These are phyloP conservation scores for Alouatta palliata DNA, from an alignment of 2,113 vertebrate genomes.

Conservation along the genomic window DNA sequence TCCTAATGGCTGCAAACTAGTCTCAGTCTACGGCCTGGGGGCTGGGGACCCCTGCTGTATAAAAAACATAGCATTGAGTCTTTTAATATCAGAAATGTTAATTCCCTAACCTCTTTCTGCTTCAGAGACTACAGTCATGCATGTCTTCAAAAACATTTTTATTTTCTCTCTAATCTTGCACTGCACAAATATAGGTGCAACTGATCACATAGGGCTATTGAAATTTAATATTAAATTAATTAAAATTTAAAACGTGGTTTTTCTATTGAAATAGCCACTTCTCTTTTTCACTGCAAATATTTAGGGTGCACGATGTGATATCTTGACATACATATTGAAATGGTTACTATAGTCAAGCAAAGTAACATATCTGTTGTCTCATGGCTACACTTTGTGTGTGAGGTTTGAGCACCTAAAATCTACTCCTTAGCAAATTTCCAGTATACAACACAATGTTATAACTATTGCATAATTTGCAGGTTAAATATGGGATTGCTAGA, in stretches of 20 bases:
- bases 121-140: not conserved
- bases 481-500: not conserved
- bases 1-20: no score
- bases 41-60: no score
- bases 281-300: not conserved
- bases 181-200: rapidly evolving
- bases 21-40: no score
- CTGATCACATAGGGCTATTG: not conserved
- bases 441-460: no score
- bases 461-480: not conserved
- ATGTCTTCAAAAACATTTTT: not conserved
- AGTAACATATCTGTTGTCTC: not conserved
- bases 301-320: no score
- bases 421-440: not conserved
- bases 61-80: not conserved
- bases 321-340: not conserved
- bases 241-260: not conserved
- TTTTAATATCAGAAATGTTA: not conserved
- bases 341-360: not conserved
- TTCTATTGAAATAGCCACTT: not conserved
- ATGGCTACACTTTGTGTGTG: no score
- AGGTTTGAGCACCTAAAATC: not conserved
- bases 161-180: not conserved
- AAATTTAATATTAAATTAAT: not conserved
- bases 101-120: not conserved